These are phyloP conservation scores for Lasiurus borealis DNA, from an alignment of 2,113 vertebrate species.

Conservation along the genomic window DNA sequence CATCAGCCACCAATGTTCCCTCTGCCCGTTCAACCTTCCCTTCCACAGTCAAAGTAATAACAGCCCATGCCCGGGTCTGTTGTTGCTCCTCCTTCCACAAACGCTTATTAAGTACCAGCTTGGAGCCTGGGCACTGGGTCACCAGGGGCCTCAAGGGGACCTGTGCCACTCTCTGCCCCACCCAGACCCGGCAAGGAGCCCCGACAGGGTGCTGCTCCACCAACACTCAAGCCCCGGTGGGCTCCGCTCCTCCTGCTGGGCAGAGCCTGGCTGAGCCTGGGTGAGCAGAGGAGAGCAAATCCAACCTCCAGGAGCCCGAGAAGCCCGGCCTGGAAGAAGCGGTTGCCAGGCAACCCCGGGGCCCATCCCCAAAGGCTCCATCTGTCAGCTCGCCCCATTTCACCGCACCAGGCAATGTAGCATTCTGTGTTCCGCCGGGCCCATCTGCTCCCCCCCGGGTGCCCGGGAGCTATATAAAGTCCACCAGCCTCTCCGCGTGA, in stretches of 20 bases:
- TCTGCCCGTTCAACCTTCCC: neutral
- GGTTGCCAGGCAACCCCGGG: constrained; percentile 71
- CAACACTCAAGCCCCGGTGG: neutral
- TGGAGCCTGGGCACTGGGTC: neutral
- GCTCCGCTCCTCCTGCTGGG: neutral
- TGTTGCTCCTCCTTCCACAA: neutral
- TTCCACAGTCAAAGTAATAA: neutral
- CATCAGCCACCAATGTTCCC: neutral
- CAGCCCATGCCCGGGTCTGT: neutral
- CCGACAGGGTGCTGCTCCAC: fast-evolving
- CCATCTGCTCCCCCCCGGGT: constrained; percentile 59
- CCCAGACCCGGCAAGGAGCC: neutral
- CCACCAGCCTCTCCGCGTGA: constrained; percentile 10
- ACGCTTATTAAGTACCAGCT: neutral
- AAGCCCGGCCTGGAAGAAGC: constrained; percentile 30
- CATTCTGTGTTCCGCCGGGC: neutral
- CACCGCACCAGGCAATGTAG: neutral
- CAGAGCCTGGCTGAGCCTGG: neutral
- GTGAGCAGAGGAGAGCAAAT: neutral
- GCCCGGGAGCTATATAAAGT: constrained; percentile 57
- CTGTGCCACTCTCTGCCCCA: neutral
- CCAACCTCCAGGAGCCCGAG: neutral
- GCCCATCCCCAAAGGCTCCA: constrained; percentile 59
- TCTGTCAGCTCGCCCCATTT: constrained; percentile 49
- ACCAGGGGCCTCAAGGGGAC: neutral